Conservation (phyloP, 2,113 vertebrate species). For the Fregetta grallaria region DNA sequence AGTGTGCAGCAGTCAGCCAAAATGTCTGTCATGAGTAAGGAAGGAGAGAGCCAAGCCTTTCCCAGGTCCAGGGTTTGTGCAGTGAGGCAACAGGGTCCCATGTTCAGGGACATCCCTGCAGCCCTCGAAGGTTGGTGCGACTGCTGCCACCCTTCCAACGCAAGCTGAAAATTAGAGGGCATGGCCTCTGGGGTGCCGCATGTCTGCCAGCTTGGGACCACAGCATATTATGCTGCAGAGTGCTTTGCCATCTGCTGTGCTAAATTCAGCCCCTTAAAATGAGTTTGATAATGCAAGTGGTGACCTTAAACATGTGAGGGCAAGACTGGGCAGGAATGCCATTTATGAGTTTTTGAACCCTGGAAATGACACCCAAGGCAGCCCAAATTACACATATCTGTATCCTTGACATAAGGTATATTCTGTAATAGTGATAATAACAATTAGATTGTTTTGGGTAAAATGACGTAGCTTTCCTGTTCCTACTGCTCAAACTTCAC, state of each 20-base stretch:
- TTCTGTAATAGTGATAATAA: not conserved
- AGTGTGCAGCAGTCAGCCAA: not conserved
- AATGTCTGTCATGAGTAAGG: not conserved
- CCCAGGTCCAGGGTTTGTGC: not conserved
- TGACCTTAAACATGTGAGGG: not conserved
- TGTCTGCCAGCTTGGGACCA: accelerated
- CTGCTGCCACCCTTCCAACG: not conserved
- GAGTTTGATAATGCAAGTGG: not conserved
- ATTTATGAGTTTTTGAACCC: not conserved
- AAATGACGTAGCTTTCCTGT: not conserved
- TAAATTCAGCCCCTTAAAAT: not conserved
- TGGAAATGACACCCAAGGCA: not conserved
- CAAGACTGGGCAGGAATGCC: not conserved
- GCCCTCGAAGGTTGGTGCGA: accelerated
- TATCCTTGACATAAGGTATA: not conserved
- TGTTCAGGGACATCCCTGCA: not conserved
- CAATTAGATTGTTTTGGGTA: not conserved
- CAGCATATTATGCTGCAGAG: not conserved
- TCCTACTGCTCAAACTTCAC: not conserved
- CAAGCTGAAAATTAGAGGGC: not conserved
- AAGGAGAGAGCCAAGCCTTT: not conserved
- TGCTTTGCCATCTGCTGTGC: not conserved
- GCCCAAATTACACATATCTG: not conserved
- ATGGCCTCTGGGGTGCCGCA: accelerated
- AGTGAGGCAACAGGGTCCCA: not conserved